Evolutionary conservation across 35 echinoderm and acorn worm genomes (phyloP).

Genomic region (Amphiura filiformis): DNA sequence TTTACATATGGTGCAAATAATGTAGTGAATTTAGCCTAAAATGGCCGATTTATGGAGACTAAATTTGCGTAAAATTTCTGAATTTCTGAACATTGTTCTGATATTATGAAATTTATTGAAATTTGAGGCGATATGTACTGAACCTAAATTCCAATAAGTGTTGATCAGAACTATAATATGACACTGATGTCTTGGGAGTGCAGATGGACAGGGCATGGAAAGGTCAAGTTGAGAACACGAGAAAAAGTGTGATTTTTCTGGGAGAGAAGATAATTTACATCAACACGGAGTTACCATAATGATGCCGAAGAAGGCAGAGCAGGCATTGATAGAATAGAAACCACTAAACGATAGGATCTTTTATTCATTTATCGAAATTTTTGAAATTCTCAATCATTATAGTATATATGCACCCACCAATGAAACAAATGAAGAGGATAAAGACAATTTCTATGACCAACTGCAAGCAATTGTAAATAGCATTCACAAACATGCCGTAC

Average conservation of each 20-base stretch:
- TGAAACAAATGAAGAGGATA: constrained; percentile 2
- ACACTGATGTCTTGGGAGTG: constrained; percentile 15
- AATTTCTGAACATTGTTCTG: no score
- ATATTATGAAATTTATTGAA: no score
- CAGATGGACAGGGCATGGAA: constrained; percentile 20
- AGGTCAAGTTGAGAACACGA: not conserved
- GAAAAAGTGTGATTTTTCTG: constrained; percentile 7
- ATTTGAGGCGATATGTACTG: no score
- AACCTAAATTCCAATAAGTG: no score
- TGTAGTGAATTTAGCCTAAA: no score
- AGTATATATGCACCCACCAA: constrained; percentile 20
- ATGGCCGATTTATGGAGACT: no score
- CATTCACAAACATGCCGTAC: constrained; percentile 17
- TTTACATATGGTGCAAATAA: no score
- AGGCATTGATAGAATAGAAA: constrained; percentile 8
- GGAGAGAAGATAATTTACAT: not conserved
- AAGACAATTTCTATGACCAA: constrained; percentile 28
- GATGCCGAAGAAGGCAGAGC: not conserved
- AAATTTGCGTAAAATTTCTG: no score
- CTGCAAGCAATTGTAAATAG: constrained; percentile 15
- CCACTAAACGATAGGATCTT: constrained; percentile 6
- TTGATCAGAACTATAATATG: no score
- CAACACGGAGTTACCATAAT: constrained; percentile 11
- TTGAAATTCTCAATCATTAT: not conserved
- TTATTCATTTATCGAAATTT: not conserved